Conservation (phyloP, 1,140 invertebrate species). For the Drosophila ogumai region DNA sequence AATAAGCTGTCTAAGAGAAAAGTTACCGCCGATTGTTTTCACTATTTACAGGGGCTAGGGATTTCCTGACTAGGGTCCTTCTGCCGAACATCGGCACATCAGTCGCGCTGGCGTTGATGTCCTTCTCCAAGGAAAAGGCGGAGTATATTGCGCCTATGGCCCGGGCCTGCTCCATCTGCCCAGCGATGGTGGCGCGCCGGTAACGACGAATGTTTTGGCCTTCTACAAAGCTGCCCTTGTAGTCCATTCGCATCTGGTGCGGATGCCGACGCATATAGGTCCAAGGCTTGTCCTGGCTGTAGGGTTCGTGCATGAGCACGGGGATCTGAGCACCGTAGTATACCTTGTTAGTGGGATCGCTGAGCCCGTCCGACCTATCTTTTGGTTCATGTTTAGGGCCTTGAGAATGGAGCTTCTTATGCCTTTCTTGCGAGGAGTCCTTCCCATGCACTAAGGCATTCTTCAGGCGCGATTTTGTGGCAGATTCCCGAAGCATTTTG, state of each 20-base stretch:
- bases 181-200: background rate
- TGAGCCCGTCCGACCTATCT: background rate
- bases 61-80: background rate
- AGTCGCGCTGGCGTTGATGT: background rate
- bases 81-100: background rate
- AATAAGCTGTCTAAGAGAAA: background rate
- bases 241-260: background rate
- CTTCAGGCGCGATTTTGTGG: no score
- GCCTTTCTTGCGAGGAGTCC: background rate
- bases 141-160: background rate
- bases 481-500: background rate
- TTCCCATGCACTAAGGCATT: background rate
- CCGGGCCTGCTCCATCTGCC: background rate
- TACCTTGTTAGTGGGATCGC: background rate
- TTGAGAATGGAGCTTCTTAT: background rate
- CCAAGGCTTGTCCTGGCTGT: constrained; percentile 2
- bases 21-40: background rate
- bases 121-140: background rate
- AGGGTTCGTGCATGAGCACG: constrained; percentile 43
- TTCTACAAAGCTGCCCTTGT: background rate
- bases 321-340: constrained; percentile 38
- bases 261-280: constrained; percentile 62
- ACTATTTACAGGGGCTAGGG: background rate
- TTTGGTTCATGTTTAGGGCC: background rate
- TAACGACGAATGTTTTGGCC: constrained; percentile 17